A percentile compares a stretch with the other conserved stretches of the same genome.
Conservation (phyloP, 2,797 vertebrate species). For the Danio kyathit region DNA sequence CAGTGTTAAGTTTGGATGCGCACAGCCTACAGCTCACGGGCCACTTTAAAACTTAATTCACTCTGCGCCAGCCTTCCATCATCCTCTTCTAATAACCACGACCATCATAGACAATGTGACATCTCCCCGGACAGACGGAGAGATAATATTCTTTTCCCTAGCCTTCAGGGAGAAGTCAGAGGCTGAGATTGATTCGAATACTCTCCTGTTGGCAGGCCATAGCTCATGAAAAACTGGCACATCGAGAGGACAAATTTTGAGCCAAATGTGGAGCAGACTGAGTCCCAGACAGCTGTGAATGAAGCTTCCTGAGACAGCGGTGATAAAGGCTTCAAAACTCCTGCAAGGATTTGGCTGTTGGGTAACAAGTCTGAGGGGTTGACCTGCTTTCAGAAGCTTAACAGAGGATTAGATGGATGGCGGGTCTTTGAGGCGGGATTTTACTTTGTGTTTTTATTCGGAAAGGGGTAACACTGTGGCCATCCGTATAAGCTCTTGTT, state of each 20-base stretch:
- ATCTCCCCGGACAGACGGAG: constrained; percentile 27
- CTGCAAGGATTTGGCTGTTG: neutral
- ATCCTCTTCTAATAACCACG: constrained; percentile 54
- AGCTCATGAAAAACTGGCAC: constrained; percentile 18
- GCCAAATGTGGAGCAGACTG: constrained; percentile 37
- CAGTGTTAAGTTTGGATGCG: constrained; percentile 48
- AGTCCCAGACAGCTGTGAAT: constrained; percentile 14
- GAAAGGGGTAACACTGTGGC: neutral
- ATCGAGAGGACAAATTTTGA: constrained; percentile 19
- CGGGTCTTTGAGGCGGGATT: constrained; percentile 1
- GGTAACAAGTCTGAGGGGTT: constrained; percentile 20
- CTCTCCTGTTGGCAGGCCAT: constrained; percentile 29
- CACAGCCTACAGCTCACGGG: constrained; percentile 49
- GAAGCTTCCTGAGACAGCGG: neutral
- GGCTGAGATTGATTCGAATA: constrained; percentile 41
- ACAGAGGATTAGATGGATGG: constrained; percentile 2
- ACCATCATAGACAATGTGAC: constrained; percentile 42
- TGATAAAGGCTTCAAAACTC: constrained; percentile 14
- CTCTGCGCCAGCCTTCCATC: constrained; percentile 50
- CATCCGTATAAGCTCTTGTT: neutral
- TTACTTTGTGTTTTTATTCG: constrained; percentile 1
- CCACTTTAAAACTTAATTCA: constrained; percentile 61
- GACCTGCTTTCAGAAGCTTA: constrained; percentile 31
- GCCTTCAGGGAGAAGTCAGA: constrained; percentile 47
- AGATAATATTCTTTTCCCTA: constrained; percentile 59